phyloP scores from a whole-genome alignment of 2,888 invertebrate species.

The Netelia melanura region DNA sequence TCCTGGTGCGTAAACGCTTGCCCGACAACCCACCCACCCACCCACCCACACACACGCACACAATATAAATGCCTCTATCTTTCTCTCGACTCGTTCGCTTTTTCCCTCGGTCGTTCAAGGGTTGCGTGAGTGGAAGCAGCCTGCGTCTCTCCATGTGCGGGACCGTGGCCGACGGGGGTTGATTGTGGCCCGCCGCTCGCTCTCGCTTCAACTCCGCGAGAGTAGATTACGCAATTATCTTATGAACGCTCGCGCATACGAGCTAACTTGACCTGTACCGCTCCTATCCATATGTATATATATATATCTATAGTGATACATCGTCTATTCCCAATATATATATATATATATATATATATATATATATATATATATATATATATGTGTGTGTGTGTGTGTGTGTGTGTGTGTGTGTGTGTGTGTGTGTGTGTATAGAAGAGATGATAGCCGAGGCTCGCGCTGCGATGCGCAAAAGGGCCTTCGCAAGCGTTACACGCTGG shows the following conservation, averaged over 20 bases:
- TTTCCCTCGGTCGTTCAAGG: constrained; percentile 23
- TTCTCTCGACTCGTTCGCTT: constrained; percentile 14
- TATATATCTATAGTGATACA: constrained; percentile 9
- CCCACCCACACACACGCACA: not conserved
- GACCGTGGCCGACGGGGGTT: constrained; percentile 71
- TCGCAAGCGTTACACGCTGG: constrained; percentile 48
- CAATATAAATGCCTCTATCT: not conserved
- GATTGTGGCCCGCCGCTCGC: constrained; percentile 73
- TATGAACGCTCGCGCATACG: constrained; percentile 77
- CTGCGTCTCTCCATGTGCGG: constrained; percentile 32
- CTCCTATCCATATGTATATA: constrained; percentile 32
- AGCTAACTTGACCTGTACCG: constrained; percentile 71
- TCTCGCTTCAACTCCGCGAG: constrained; percentile 55
- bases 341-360: constrained; percentile 5
- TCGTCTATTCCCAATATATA: not conserved
- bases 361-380: constrained; percentile 8
- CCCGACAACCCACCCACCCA: too few species aligned
- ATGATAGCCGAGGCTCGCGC: constrained; percentile 32
- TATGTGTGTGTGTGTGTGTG: too few species aligned
- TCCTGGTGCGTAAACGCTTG: constrained; percentile 15
- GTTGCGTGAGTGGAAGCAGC: constrained; percentile 40
- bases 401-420: too few species aligned
- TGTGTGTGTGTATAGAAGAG: not conserved
- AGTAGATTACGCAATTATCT: constrained; percentile 82
- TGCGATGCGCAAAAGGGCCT: constrained; percentile 33